These are phyloP conservation scores for Carettochelys insculpta DNA, from an alignment of 2,113 vertebrate species.

Conservation along the genomic window DNA sequence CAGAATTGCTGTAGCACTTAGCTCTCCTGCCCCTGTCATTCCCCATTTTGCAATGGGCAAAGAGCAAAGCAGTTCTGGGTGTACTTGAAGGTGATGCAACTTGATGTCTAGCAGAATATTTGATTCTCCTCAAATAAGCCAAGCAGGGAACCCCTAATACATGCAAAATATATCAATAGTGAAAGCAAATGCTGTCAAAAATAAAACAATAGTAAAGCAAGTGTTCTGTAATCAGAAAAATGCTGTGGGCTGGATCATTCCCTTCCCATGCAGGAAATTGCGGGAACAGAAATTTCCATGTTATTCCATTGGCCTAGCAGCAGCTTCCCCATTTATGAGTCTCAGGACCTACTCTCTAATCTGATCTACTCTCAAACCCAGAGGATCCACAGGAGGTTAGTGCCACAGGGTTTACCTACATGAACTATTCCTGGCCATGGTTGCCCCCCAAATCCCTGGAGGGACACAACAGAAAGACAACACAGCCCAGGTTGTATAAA, in stretches of 20 bases:
- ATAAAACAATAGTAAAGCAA: background rate
- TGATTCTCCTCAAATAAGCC: background rate
- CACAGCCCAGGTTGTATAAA: background rate
- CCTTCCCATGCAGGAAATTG: background rate
- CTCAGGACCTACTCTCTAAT: background rate
- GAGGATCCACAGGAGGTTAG: background rate
- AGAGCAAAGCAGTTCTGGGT: too few relatives aligned
- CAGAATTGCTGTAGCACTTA: background rate
- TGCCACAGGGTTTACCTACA: background rate
- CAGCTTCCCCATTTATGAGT: background rate
- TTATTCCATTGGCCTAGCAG: background rate
- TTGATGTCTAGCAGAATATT: background rate
- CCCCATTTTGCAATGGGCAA: rapidly evolving
- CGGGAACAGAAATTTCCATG: background rate
- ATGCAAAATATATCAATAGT: rapidly evolving
- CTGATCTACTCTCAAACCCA: background rate
- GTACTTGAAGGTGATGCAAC: background rate
- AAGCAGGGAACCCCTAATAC: background rate
- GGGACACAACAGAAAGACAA: background rate
- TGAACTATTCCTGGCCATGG: background rate
- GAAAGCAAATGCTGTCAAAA: background rate
- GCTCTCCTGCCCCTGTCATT: rapidly evolving
- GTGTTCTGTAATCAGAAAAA: background rate
- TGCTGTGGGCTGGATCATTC: background rate
- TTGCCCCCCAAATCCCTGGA: rapidly evolving